Percentiles rank a stretch among this genome's conserved stretches.
Evolutionary conservation across 2,113 vertebrate species (phyloP).

Genomic region (Carassius gibelio): DNA sequence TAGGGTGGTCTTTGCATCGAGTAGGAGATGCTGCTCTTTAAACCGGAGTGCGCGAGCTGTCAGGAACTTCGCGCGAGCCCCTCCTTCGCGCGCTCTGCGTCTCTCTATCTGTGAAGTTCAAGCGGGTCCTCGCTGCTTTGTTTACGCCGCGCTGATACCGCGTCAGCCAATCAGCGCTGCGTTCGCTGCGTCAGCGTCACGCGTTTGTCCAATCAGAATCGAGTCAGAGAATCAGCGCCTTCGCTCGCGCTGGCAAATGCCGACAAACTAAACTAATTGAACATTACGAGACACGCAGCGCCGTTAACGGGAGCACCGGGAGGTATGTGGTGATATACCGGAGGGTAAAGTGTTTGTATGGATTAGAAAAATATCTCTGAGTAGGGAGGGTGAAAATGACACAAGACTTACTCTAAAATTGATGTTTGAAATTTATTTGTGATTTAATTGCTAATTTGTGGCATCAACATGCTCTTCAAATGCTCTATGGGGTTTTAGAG

Average conservation of each 20-base stretch:
- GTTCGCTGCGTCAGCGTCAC: constrained; percentile 74
- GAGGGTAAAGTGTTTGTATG: background rate
- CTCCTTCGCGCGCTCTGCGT: constrained; percentile 68
- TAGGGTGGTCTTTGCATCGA: constrained; percentile 55
- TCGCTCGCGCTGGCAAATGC: constrained; percentile 55
- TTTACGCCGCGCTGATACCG: constrained; percentile 66
- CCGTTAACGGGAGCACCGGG: constrained; percentile 19
- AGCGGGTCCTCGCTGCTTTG: constrained; percentile 76
- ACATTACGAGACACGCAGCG: constrained; percentile 33
- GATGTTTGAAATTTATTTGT: background rate
- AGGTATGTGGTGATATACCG: constrained; percentile 27
- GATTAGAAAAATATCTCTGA: background rate
- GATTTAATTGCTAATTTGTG: background rate
- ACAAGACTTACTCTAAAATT: background rate
- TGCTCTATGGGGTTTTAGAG: background rate
- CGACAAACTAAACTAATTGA: constrained; percentile 62
- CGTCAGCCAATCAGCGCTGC: constrained; percentile 73
- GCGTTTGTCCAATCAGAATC: constrained; percentile 68
- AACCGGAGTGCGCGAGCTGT: constrained; percentile 61
- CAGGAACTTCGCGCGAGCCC: constrained; percentile 66
- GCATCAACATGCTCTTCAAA: background rate
- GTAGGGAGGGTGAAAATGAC: background rate
- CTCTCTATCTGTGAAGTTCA: constrained; percentile 76
- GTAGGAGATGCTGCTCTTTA: constrained; percentile 62
- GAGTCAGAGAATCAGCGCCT: constrained; percentile 59